Evolutionary conservation across 2,797 vertebrate species (phyloP), one percentile per base, ranked within the genome.

Genomic region (Phaenicophaeus curvirostris): DNA sequence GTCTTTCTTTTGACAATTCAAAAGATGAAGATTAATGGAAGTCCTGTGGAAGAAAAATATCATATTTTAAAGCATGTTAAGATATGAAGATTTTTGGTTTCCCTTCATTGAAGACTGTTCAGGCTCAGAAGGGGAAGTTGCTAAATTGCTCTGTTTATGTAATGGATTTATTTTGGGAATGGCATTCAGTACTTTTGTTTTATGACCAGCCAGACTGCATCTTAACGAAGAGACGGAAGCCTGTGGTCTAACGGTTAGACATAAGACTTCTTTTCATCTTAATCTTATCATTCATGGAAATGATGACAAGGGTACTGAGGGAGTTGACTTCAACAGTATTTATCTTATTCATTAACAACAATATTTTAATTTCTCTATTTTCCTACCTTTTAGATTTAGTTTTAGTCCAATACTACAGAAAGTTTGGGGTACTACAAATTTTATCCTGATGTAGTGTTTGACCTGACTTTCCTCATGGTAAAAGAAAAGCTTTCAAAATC

Each of bases 81-180:
- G 65, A 83, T 75, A 24, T 50, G 21, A 81, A 68, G 31, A 85
- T 72, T 80, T 82, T 85, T 65, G 21, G 28, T 67, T 82, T 93
- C 92, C 44, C 48, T 89, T 92, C 48, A 59, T 30, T 92, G 48
- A 69, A 66, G 19, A 79, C 35, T 71, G 16, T 68, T 87, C 30
- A 77, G 50, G 50, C 75, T 89, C 81, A 85, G 73, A 93, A 79
- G 9, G 25, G 21, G 68, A 66, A 92, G 85, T 53, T 90, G 24
- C 21, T 67, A 66, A 92, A 87, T 48, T 90, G 20, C 21, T 67
- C 31, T 69, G 39, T 79, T 91, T 90, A 62, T 79, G 39, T 79
- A 85, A 85, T 68, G 27, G 91, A 91, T 59, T 87, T 92, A 51
- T 90, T 92, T 85, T 71, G 48, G 74, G 33, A 89, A 85, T 77